Evolutionary conservation across 2,888 invertebrate genomes (phyloP), one percentile per base, ranked within the genome.

Genomic region (Gasteruption jaculator): DNA sequence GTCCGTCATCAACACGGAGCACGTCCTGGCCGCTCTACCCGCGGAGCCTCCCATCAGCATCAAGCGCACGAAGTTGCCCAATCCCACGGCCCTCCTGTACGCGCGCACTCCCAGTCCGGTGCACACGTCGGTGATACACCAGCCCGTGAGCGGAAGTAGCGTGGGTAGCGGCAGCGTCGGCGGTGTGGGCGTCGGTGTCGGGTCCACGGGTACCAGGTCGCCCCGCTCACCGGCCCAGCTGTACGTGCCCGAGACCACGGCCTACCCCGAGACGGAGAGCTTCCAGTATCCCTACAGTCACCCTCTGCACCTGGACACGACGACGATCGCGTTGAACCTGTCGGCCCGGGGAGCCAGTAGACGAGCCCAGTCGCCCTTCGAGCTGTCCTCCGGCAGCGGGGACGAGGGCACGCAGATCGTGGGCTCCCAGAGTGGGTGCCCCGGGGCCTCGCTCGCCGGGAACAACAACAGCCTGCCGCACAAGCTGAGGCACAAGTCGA

Each of bases 401-500:
- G 80, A 79, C 61, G 79, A 79, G 60, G 71, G 76, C 24, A 68
- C 62, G 33, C 74, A 78, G 52, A 73, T 76, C 55, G 74, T 76
- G 54, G 62, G 74, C 42, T 74, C 76, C 44, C 76, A 74, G 51
- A 68, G 68, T n/a, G n/a, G n/a, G n/a, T n/a, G n/a, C n/a, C n/a
- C n/a, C n/a, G n/a, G n/a, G n/a, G n/a, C n/a, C n/a, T n/a, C n/a
- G n/a, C n/a, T n/a, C 26, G 48, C 57, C 2, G 82, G 83, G 48
- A 75, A 81, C 22, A 85, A 86, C 72, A 88, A 88, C 66, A 83
- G 88, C 58, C 76, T 93, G 66, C 93, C 93, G 3, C 81, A 91
- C 57, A 93, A 93, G 68, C 77, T 93, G 51, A 83, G 93, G 65
- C 92, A 93, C 77, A 93, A 93, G 73, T 86, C 87, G 24, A 86